Conservation (phyloP, 2,888 invertebrate genomes). For the Aricia artaxerxes region DNA sequence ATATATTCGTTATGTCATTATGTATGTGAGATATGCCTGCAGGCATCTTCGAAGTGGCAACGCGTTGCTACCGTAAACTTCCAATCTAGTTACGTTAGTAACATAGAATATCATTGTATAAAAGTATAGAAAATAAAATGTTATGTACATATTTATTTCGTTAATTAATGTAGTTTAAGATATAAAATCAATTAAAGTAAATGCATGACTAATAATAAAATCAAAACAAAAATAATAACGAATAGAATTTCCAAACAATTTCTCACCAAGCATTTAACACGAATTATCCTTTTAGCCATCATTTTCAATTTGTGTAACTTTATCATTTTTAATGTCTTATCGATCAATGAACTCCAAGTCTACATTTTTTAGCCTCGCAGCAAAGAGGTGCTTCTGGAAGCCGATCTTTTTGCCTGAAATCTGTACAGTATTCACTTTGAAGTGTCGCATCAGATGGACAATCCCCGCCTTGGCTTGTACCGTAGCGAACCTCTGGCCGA, state of each 20-base stretch:
- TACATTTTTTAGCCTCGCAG: slow-evolving; percentile 24
- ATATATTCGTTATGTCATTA: too few relatives aligned
- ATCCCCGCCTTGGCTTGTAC: slow-evolving; percentile 49
- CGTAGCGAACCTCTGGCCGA: slow-evolving; percentile 58
- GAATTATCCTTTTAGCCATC: neutral
- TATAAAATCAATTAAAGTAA: neutral
- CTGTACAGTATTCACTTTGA: slow-evolving; percentile 46
- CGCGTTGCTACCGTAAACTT: too few relatives aligned
- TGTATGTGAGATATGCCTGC: too few relatives aligned
- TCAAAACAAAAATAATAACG: neutral
- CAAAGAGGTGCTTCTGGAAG: slow-evolving; percentile 24
- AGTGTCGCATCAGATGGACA: slow-evolving; percentile 50
- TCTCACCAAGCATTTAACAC: neutral
- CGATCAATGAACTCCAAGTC: slow-evolving; percentile 21
- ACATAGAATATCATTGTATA: too few relatives aligned
- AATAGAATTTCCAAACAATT: neutral
- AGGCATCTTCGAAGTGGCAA: too few relatives aligned
- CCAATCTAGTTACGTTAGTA: too few relatives aligned
- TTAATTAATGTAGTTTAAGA: too few relatives aligned
- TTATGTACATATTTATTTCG: too few relatives aligned
- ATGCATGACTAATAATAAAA: neutral
- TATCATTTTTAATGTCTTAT: neutral
- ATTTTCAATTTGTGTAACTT: neutral
- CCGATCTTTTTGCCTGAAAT: slow-evolving; percentile 45
- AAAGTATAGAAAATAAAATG: too few relatives aligned